phyloP scores from a whole-genome alignment of 2,888 invertebrate species.

The Carcina quercana region DNA sequence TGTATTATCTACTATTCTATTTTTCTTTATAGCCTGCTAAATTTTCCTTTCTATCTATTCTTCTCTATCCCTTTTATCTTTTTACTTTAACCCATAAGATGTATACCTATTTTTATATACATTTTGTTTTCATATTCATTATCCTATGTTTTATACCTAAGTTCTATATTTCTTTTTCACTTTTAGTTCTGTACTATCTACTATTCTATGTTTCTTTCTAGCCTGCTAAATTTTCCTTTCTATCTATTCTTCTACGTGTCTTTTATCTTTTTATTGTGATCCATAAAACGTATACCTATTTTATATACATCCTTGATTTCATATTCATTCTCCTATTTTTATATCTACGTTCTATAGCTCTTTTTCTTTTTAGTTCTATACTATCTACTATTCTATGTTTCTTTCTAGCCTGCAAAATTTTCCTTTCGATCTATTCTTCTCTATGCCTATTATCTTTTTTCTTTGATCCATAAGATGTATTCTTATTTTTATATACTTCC shows the following conservation, averaged over 20 bases:
- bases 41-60: no score
- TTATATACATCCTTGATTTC: no score
- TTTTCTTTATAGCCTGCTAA: no score
- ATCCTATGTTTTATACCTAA: background rate
- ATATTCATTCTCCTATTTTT: background rate
- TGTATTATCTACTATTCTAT: background rate
- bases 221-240: background rate
- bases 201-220: background rate
- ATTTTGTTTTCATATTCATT: background rate
- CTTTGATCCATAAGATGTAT: no score
- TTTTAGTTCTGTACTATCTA: background rate
- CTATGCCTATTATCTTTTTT: no score
- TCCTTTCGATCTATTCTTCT: background rate
- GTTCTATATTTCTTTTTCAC: background rate
- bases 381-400: background rate
- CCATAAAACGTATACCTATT: no score
- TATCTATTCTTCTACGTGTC: background rate
- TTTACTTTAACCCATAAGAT: background rate
- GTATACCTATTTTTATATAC: background rate
- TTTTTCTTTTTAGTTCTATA: conserved; percentile 2
- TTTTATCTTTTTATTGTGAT: no score
- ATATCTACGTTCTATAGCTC: conserved; percentile 1
- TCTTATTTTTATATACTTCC: no score
- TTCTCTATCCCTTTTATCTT: no score
- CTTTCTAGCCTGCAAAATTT: background rate